These are phyloP conservation scores for Nothobranchius furzeri DNA, from an alignment of 2,113 vertebrate species.

Conservation along the genomic window DNA sequence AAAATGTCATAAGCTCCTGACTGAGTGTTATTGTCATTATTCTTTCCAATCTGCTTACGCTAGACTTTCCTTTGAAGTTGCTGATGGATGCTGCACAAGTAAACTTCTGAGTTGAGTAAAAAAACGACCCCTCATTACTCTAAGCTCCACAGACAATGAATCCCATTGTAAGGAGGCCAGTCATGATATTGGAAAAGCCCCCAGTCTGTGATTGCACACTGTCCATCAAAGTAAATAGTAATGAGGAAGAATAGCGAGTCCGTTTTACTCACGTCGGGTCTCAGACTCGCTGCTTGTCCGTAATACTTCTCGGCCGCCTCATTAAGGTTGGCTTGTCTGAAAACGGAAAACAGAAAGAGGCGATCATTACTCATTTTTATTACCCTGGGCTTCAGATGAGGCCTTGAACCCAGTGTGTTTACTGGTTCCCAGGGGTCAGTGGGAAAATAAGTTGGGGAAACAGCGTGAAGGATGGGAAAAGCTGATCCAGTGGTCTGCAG, in stretches of 20 bases:
- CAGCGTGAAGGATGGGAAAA: constrained; percentile 36
- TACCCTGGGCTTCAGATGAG: constrained; percentile 51
- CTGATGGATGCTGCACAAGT: constrained; percentile 69
- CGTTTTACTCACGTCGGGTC: constrained; percentile 91
- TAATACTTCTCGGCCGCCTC: constrained; percentile 95
- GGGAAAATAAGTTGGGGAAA: constrained; percentile 55
- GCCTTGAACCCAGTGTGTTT: constrained; percentile 65
- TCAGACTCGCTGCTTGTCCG: constrained; percentile 88
- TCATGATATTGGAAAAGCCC: constrained; percentile 44
- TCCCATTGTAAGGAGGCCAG: constrained; percentile 41
- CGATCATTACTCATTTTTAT: constrained; percentile 73
- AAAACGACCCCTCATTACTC: constrained; percentile 26
- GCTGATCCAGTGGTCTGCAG: constrained; percentile 13
- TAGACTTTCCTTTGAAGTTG: constrained; percentile 62
- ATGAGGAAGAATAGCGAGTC: constrained; percentile 28
- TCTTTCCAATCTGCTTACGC: constrained; percentile 55
- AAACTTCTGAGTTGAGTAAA: constrained; percentile 46
- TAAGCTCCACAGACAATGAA: constrained; percentile 51
- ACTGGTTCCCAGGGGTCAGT: constrained; percentile 58
- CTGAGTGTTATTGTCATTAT: constrained; percentile 67
- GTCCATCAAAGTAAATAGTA: constrained; percentile 45
- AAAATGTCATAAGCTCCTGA: constrained; percentile 41
- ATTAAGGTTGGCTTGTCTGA: constrained; percentile 96
- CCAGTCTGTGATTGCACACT: constrained; percentile 27
- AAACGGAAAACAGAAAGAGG: constrained; percentile 63